Conservation (phyloP, 2,888 invertebrate genomes). For the Trachelus iudaicus region DNA sequence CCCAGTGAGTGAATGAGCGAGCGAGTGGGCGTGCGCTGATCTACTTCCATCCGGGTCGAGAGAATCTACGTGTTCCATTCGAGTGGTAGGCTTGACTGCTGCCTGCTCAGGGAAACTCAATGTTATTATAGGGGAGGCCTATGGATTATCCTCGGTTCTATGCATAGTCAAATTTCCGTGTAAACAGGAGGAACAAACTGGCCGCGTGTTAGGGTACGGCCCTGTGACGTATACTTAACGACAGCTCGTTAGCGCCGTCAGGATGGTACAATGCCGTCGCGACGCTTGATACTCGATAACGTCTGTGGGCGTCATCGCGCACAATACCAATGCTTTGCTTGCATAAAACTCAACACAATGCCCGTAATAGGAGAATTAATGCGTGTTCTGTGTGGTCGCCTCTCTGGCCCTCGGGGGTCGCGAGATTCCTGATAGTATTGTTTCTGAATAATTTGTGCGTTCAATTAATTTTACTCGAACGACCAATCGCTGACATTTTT, state of each 20-base stretch:
- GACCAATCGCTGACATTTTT: conserved; percentile 39
- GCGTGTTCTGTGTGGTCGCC: conserved; percentile 58
- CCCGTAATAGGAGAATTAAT: conserved; percentile 58
- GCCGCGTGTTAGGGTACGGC: background rate
- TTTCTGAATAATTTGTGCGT: conserved; percentile 50
- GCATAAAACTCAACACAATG: conserved; percentile 41
- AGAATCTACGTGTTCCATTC: background rate
- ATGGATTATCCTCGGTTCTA: background rate
- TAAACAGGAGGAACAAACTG: background rate
- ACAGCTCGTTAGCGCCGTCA: conserved; percentile 56
- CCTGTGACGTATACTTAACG: conserved; percentile 39
- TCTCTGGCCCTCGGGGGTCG: conserved; percentile 29
- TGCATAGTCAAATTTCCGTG: background rate
- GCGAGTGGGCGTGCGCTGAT: background rate
- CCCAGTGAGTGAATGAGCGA: background rate
- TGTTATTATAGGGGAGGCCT: background rate
- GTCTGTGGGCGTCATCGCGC: conserved; percentile 38
- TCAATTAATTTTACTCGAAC: conserved; percentile 54
- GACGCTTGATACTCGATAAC: conserved; percentile 51
- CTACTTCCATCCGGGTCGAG: background rate
- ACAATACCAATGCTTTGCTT: conserved; percentile 24
- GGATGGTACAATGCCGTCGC: conserved; percentile 44
- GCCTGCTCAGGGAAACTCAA: background rate
- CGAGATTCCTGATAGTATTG: conserved; percentile 58
- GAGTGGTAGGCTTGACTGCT: background rate